A percentile compares a stretch with the other conserved stretches of the same genome.
These are phyloP conservation scores for Hiodon alosoides DNA, from an alignment of 2,113 vertebrate species.

Conservation along the genomic window DNA sequence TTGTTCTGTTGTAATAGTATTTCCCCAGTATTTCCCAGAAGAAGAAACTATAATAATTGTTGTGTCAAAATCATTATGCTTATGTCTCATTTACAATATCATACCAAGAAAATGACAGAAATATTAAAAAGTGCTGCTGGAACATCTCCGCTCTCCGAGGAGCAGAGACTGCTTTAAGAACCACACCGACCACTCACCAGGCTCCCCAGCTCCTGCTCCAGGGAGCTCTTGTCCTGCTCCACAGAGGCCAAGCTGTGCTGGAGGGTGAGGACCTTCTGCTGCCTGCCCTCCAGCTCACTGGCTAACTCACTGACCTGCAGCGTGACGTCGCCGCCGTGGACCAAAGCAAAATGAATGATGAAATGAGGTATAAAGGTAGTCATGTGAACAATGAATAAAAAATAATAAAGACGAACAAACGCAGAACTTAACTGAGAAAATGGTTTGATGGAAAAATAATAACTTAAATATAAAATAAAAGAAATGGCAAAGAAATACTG, in stretches of 20 bases:
- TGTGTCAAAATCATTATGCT: neutral
- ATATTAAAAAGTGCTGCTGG: neutral
- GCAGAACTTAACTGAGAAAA: conserved; percentile 43
- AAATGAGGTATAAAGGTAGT: neutral
- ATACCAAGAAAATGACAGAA: neutral
- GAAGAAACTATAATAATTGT: neutral
- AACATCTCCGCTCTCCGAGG: neutral
- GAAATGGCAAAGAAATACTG: conserved; percentile 26
- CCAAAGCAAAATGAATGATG: conserved; percentile 43
- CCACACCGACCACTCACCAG: conserved; percentile 69
- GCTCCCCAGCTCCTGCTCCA: conserved; percentile 73
- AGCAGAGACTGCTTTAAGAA: neutral
- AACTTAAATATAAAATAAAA: neutral
- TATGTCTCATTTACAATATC: neutral
- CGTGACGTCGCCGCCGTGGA: conserved; percentile 20
- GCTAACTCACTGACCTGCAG: conserved; percentile 72
- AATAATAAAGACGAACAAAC: conserved; percentile 23
- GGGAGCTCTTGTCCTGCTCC: conserved; percentile 69
- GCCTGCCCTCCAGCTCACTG: conserved; percentile 69
- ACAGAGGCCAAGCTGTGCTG: conserved; percentile 68
- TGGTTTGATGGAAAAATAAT: conserved; percentile 28
- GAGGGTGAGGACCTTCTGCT: conserved; percentile 69
- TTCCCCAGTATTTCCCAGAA: too few relatives aligned
- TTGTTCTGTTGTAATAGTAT: too few relatives aligned
- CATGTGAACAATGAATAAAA: conserved; percentile 5